These are phyloP conservation scores for Leptogaster cylindrica DNA, from an alignment of 2,888 invertebrate genomes.

Conservation along the genomic window DNA sequence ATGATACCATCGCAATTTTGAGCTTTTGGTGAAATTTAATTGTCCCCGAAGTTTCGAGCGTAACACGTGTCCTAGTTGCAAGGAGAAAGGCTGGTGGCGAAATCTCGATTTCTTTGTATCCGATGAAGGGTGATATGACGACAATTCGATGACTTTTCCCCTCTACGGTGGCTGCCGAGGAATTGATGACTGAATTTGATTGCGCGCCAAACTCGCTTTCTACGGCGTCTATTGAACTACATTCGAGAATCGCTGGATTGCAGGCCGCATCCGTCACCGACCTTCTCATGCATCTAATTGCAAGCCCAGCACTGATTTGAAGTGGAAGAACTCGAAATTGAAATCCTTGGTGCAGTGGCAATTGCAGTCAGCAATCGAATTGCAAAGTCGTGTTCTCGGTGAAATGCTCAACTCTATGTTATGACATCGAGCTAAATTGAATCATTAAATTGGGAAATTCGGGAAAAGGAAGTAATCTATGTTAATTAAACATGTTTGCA, in stretches of 20 bases:
- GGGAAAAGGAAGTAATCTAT: conserved; percentile 43
- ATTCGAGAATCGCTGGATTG: conserved; percentile 1
- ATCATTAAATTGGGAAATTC: conserved; percentile 46
- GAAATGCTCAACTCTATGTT: conserved; percentile 43
- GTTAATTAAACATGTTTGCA: conserved; percentile 46
- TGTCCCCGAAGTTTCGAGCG: conserved; percentile 9
- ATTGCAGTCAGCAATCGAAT: too few species aligned
- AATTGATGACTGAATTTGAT: conserved; percentile 40
- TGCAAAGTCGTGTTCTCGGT: conserved; percentile 43
- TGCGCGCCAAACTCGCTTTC: conserved; percentile 22
- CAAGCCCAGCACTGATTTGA: conserved; percentile 4
- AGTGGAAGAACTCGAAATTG: conserved; percentile 11
- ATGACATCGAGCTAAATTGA: conserved; percentile 47
- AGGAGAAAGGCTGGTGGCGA: background rate
- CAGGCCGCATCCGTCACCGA: conserved; percentile 11
- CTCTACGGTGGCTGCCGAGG: background rate
- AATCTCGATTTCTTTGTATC: background rate
- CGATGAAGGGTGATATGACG: conserved; percentile 20
- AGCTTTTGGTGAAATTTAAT: conserved; percentile 26
- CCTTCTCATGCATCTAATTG: conserved; percentile 29
- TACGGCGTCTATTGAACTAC: conserved; percentile 28
- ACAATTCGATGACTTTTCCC: conserved; percentile 6
- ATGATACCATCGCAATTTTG: background rate
- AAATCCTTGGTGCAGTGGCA: background rate
- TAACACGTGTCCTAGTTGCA: background rate